Evolutionary conservation across 2,888 invertebrate species (phyloP), one percentile per base, ranked within the genome.

Genomic region (Cheilosia soror): DNA sequence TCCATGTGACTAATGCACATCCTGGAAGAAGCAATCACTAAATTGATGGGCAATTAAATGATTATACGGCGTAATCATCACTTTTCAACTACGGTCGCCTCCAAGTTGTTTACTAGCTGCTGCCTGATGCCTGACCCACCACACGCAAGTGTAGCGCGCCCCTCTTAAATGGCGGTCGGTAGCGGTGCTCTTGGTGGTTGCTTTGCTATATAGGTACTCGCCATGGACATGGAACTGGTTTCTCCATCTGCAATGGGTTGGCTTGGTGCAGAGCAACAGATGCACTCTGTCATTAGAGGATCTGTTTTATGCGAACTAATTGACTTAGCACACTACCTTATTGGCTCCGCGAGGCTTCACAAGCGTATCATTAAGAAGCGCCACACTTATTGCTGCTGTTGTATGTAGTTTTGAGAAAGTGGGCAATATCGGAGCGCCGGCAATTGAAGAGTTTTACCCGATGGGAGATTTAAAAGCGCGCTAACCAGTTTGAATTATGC

Each of bases 241-340:
- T 62, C 29, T 4, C 27, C 47, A 58, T 73, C 58, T 49, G 37
- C 63, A 57, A 53, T 65, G 72, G 51, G 42, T 72, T 58, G 51
- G 58, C 47, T 37, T 60, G 29, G 69, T 57, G 42, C 2, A 42
- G 27, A 31, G 76, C 76, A 65, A 65, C 80, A 65, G 80, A 60
- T 72, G 81, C 62, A 81, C 66, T 81, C 81, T 71, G 85, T 81
- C 81, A 81, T 85, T 85, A 85, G 80, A 62, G 72, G 81, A 85
- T 85, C 85, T 76, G 85, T 85, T 81, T 85, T 85, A 85, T 85
- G 85, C 68, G 25, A 60, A 81, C 85, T 85, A 85, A 85, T 85
- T 85, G 85, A 85, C 85, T 85, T 85, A 85, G 81, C 85, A 85
- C 81, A 85, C 85, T 72, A 80, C 72, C 71, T 85, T 85, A 85